These are phyloP conservation scores for Nanorana parkeri DNA, from an alignment of 2,113 vertebrate genomes.

Conservation along the genomic window DNA sequence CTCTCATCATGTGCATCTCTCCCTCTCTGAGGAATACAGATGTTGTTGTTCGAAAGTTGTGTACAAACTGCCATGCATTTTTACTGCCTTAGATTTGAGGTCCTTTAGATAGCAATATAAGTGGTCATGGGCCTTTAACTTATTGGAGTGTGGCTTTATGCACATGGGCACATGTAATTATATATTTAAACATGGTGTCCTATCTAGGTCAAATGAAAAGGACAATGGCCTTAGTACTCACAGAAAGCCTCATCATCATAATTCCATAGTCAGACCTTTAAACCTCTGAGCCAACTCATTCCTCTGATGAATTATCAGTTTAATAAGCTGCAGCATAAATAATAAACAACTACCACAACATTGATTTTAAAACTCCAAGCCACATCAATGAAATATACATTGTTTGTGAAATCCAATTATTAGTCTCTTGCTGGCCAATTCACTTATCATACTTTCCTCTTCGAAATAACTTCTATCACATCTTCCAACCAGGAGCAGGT, in stretches of 20 bases:
- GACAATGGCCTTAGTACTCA: not conserved
- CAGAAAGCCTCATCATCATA: not conserved
- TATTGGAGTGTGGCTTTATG: no score
- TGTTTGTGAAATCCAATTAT: constrained; percentile 42
- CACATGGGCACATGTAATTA: not conserved
- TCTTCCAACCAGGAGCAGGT: constrained; percentile 28
- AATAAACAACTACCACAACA: constrained; percentile 31
- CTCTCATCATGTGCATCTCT: no score
- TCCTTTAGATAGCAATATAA: no score
- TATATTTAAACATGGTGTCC: not conserved
- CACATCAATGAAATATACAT: constrained; percentile 29
- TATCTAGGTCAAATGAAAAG: not conserved
- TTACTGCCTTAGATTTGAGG: no score
- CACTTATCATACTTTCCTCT: constrained; percentile 33
- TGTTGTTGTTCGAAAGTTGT: no score
- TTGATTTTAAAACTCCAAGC: not conserved
- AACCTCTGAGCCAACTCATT: constrained; percentile 28
- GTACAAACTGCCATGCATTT: no score
- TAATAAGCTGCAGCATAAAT: constrained; percentile 20
- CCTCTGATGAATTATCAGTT: constrained; percentile 18
- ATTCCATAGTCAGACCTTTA: not conserved
- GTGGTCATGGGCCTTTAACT: no score
- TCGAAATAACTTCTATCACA: constrained; percentile 7
- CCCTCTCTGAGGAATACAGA: no score
- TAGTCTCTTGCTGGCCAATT: constrained; percentile 31